These are phyloP conservation scores for Betta splendens DNA, from an alignment of 2,797 vertebrate genomes.

Conservation along the genomic window DNA sequence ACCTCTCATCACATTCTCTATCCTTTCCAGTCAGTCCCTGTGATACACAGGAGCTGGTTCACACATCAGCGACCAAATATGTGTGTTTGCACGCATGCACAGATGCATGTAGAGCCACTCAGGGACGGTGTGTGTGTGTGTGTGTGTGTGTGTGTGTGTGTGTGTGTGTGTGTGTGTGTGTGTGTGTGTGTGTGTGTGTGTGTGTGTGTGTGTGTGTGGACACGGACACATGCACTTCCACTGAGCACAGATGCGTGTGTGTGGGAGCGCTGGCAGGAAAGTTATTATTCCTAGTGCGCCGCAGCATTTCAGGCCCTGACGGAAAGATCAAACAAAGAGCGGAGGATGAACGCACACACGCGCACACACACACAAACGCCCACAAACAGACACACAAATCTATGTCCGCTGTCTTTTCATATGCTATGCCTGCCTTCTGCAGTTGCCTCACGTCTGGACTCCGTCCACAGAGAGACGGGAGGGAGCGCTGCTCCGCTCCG, in stretches of 20 bases:
- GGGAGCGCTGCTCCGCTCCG: slow-evolving; percentile 62
- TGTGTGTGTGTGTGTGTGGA: slow-evolving; percentile 1
- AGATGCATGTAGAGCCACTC: slow-evolving; percentile 27
- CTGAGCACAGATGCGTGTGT: slow-evolving; percentile 17
- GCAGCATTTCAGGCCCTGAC: slow-evolving; percentile 61
- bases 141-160: slow-evolving; percentile 8
- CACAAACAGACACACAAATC: slow-evolving; percentile 30
- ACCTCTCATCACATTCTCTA: slow-evolving; percentile 62
- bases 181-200: slow-evolving; percentile 19
- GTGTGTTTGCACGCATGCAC: slow-evolving; percentile 18
- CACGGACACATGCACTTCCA: slow-evolving; percentile 3
- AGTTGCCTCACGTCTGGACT: slow-evolving; percentile 71
- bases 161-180: slow-evolving; percentile 4
- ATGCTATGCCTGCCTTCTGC: slow-evolving; percentile 63
- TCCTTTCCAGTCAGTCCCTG: slow-evolving; percentile 60
- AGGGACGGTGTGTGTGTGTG: slow-evolving; percentile 3
- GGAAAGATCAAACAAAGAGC: slow-evolving; percentile 77
- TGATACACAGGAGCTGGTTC: slow-evolving; percentile 64
- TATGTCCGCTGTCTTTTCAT: slow-evolving; percentile 58
- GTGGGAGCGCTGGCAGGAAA: slow-evolving; percentile 30
- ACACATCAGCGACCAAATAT: slow-evolving; percentile 56
- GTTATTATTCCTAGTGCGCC: slow-evolving; percentile 69
- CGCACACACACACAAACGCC: slow-evolving; percentile 19
- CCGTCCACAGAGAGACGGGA: slow-evolving; percentile 60
- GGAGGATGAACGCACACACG: slow-evolving; percentile 39